phyloP scores from a whole-genome alignment of 2,888 invertebrate genomes.

The Belgica antarctica region DNA sequence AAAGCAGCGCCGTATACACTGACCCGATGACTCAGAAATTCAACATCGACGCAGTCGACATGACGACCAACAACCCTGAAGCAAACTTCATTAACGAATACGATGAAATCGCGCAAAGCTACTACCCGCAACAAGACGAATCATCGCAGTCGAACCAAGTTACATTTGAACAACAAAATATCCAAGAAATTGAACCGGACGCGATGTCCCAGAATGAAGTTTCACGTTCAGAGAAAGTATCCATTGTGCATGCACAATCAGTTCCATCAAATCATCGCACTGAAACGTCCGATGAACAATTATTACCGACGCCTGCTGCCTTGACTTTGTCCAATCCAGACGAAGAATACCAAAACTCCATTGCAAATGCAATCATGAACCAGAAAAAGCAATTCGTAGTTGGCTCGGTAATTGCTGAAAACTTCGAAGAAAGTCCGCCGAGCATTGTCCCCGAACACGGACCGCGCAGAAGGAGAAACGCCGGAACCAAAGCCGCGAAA shows the following conservation, averaged over 20 bases:
- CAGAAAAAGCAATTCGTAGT: constrained; percentile 63
- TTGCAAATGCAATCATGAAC: constrained; percentile 44
- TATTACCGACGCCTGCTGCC: constrained; percentile 50
- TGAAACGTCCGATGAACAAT: constrained; percentile 55
- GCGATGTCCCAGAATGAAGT: not conserved
- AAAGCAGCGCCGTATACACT: not conserved
- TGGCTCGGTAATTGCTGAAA: constrained; percentile 57
- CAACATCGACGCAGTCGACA: constrained; percentile 35
- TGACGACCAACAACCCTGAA: constrained; percentile 36
- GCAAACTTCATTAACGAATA: constrained; percentile 1
- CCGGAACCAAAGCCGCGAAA: constrained; percentile 51
- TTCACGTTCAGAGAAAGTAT: constrained; percentile 38
- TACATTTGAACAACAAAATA: constrained; percentile 30
- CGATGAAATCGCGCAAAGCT: constrained; percentile 37
- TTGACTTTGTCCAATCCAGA: constrained; percentile 52
- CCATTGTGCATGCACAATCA: constrained; percentile 50
- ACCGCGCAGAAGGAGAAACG: constrained; percentile 57
- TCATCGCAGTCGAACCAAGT: not conserved
- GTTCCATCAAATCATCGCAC: constrained; percentile 55
- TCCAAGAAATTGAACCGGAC: constrained; percentile 17
- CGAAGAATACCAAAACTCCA: constrained; percentile 48
- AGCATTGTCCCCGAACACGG: constrained; percentile 66
- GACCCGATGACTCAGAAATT: not conserved
- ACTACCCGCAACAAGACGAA: constrained; percentile 30
- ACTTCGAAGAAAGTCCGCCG: constrained; percentile 52